These are phyloP conservation scores for Hydraecia micacea DNA, from an alignment of 2,888 invertebrate genomes.

Conservation along the genomic window DNA sequence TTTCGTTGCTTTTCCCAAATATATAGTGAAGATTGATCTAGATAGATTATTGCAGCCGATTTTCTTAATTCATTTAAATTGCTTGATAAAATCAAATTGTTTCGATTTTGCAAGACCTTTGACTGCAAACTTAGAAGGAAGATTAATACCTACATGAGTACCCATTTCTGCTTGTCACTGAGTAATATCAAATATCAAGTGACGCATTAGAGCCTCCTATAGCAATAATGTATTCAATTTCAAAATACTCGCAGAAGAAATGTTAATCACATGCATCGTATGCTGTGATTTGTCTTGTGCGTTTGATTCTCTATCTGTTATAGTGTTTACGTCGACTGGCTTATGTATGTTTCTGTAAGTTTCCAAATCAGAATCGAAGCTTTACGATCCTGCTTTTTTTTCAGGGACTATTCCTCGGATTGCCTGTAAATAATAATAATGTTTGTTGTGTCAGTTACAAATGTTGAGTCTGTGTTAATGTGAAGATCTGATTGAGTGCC, in stretches of 20 bases:
- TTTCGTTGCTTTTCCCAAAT: neutral
- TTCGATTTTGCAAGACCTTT: neutral
- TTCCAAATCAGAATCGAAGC: neutral
- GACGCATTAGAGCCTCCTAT: slow-evolving; percentile 10
- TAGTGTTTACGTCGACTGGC: neutral
- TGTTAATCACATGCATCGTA: slow-evolving; percentile 28
- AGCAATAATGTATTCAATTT: slow-evolving; percentile 50
- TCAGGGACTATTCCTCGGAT: neutral
- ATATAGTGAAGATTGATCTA: neutral
- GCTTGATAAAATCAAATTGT: too few relatives aligned
- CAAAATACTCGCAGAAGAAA: slow-evolving; percentile 46
- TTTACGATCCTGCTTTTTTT: neutral
- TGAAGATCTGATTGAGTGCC: neutral
- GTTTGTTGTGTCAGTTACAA: neutral
- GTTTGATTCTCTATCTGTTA: slow-evolving; percentile 11
- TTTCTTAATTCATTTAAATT: too few relatives aligned
- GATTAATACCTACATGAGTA: slow-evolving; percentile 22
- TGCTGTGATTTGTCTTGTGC: slow-evolving; percentile 33
- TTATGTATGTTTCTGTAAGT: neutral
- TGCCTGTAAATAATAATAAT: too few relatives aligned
- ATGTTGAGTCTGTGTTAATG: neutral
- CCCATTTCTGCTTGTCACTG: slow-evolving; percentile 24
- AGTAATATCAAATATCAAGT: slow-evolving; percentile 42
- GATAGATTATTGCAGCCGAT: neutral
- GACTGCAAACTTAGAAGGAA: neutral